These are phyloP conservation scores for Furnarius figulus DNA, from an alignment of 2,113 vertebrate genomes.

Conservation along the genomic window DNA sequence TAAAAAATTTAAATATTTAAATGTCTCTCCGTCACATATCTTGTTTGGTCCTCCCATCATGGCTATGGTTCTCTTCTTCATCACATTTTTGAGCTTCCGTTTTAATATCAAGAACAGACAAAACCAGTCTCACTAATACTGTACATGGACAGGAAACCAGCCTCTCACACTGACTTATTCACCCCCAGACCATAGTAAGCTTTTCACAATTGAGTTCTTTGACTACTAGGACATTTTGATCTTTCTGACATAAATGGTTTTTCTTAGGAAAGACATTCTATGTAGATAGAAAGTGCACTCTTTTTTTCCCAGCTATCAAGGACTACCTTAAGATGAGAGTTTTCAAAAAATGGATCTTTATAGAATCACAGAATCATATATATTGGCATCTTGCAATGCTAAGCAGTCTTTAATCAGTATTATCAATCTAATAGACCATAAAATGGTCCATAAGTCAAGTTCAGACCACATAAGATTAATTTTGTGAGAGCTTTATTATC, in stretches of 20 bases:
- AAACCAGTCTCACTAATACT: not conserved
- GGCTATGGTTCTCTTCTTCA: not conserved
- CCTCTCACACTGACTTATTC: not conserved
- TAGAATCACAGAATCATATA: not conserved
- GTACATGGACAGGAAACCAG: not conserved
- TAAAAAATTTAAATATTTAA: not conserved
- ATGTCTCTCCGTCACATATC: not conserved
- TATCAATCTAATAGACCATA: not conserved
- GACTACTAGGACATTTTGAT: not conserved
- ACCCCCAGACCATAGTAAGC: not conserved
- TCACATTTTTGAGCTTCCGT: not conserved
- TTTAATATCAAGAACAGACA: not conserved
- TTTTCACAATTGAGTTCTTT: not conserved
- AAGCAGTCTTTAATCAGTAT: not conserved
- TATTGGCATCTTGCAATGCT: not conserved
- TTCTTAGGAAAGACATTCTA: not conserved
- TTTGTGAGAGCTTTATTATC: not conserved
- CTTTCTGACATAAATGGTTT: not conserved
- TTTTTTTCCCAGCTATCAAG: not conserved
- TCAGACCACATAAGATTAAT: not conserved
- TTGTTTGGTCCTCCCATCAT: not conserved
- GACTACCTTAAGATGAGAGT: not conserved
- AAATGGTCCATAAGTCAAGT: not conserved
- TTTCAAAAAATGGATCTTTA: not conserved
- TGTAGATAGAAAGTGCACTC: not conserved